phyloP scores from a whole-genome alignment of 2,113 vertebrate species.

The Mola mola region DNA sequence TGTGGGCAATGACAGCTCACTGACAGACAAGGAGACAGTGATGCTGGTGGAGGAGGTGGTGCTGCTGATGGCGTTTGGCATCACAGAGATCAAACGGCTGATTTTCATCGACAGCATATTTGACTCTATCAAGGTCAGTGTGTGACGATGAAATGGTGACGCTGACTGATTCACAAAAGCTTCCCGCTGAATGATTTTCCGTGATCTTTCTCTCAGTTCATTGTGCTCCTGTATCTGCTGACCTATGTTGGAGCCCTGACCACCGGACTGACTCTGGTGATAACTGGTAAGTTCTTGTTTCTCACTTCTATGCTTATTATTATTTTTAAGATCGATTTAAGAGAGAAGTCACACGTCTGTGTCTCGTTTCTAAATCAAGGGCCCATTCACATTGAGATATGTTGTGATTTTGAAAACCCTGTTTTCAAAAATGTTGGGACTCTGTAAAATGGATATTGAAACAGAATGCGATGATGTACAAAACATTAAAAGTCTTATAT shows the following conservation, averaged over 20 bases:
- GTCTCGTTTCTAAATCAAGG: too few relatives aligned
- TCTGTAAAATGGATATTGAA: too few relatives aligned
- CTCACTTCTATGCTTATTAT: background rate
- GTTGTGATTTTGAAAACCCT: too few relatives aligned
- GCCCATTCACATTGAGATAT: background rate
- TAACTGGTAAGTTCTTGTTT: conserved; percentile 82
- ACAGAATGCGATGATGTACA: too few relatives aligned
- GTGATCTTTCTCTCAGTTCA: conserved; percentile 78
- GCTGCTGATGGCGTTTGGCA: conserved; percentile 72
- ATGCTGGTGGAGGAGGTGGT: conserved; percentile 81
- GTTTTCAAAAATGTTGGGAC: too few relatives aligned
- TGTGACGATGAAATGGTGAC: background rate
- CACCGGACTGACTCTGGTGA: conserved; percentile 89
- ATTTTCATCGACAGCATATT: conserved; percentile 87
- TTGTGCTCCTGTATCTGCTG: conserved; percentile 88
- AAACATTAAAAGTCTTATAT: too few relatives aligned
- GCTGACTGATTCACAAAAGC: background rate
- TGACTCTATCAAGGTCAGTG: conserved; percentile 90
- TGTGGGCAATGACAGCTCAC: conserved; percentile 82
- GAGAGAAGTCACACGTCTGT: too few relatives aligned
- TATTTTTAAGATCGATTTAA: too few relatives aligned
- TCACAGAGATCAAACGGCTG: conserved; percentile 85
- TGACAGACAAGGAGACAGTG: conserved; percentile 87
- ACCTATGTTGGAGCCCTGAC: conserved; percentile 85
- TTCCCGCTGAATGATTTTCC: background rate